Evolutionary conservation across 2,888 invertebrate species (phyloP), one percentile per base, ranked within the genome.

Genomic region (Phengaris alcon): DNA sequence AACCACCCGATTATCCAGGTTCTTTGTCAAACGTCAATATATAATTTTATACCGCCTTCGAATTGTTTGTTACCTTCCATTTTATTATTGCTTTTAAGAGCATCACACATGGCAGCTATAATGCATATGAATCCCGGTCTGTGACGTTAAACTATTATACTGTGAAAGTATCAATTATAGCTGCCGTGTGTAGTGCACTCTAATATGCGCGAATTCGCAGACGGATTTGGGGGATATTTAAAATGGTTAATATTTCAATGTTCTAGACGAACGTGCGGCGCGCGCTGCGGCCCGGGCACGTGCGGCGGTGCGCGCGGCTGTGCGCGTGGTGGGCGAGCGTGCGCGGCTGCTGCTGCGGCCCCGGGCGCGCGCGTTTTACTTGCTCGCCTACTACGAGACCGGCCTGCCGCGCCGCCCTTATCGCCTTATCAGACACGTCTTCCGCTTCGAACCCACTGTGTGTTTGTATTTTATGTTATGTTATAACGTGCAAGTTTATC

Each of bases 1-100:
- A 80, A 91, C 95, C 75, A 90, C 95, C 79, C 85, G 93, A 81
- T 86, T 92, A 77, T 88, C 93, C 84, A 55, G 91, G 91, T 91
- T 76, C 51, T 35, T 4, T 9, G 48, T 48, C 48, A 48, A 48
- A 48, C 35, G 2, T 35, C 35, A 35, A 35, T 35, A 35, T 35
- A 35, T 22, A 22, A 22, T 22, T 0, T 35, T 35, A 35, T 35
- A 35, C 35, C 35, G 35, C 35, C 35, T 35, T 35, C 35, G 35
- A 35, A 35, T 35, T 35, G 35, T 35, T 35, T 4, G 35, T 35
- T 35, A 35, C 6, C 48, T 7, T 48, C 8, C 48, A 48, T 48
- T 3, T 7, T 48, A 48, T 6, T 48, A 48, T 48, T 48, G 48
- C 35, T 48, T 48, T 48, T 46, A 46, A 46, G 48, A 6, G 48